Evolutionary conservation across 1,140 invertebrate genomes (phyloP), one percentile per base, ranked within the genome.

Genomic region (Brachionus rubens): DNA sequence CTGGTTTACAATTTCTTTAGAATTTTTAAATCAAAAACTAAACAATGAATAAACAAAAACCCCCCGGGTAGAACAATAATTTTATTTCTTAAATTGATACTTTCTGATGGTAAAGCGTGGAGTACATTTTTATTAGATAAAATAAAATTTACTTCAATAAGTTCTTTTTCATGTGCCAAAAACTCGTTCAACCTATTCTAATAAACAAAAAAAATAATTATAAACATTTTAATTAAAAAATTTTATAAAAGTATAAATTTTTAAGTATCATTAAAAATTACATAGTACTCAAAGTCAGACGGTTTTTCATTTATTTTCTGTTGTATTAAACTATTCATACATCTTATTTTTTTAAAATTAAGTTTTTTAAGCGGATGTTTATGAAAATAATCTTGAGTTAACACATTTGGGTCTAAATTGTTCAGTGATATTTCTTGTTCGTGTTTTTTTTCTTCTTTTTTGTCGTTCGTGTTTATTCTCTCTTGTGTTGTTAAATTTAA

Each of bases 331-430:
- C n/a, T 65, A 26, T 65, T 65, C 59, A 65, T 65, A 41, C 36
- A 43, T 41, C 43, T 65, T 19, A 65, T 19, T 43, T 65, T 65
- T 65, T 65, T 65, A 21, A 43, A 65, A 41, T 65, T 65, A 3
- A 65, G 40, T 21, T 65, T 65, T 43, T 65, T 65, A 21, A 65
- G 43, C 43, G 59, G 59, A 65, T 65, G 59, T 36, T 65, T 65
- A 30, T 19, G 5, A 14, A 24, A 65, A 21, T 24, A 65, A 21
- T 65, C 59, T 65, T 65, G 21, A 21, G 59, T 65, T 41, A 65
- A 65, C 12, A 3, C 12, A 14, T 21, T 10, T 24, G 59, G 59
- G 12, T 65, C 59, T 3, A 24, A 43, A n/a, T n/a, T n/a, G n/a
- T n/a, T n/a, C n/a, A n/a, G n/a, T n/a, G n/a, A n/a, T n/a, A n/a